Evolutionary conservation across 2,113 vertebrate species (phyloP), one percentile per base, ranked within the genome.

Genomic region (Epinephelus lanceolatus): DNA sequence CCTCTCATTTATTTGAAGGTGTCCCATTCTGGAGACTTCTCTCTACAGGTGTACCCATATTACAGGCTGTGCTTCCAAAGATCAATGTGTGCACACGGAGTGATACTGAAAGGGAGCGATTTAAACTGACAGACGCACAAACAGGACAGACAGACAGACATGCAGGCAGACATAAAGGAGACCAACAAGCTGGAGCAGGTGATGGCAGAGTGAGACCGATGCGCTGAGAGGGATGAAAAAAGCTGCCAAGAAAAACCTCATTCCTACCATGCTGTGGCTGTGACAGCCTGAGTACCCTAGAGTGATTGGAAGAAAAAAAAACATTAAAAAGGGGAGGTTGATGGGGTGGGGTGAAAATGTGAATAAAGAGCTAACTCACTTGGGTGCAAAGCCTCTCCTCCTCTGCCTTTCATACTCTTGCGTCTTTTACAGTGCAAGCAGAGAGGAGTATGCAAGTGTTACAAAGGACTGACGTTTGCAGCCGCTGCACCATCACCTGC

Each of bases 161-260:
- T 37, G 25, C 21, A 47, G 30, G 14, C 67, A 61, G 42, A 68
- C 53, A 45, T 61, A 42, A 52, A 56, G 55, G 75, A 33, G 33
- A 23, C 47, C 76, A 66, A 78, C 62, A 81, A 69, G 75, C 55
- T 71, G 72, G 45, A 83, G 63, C 61, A 83, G 72, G 76, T 81
- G 65, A 70, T 23, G 83, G 69, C 53, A 59, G 84, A 19, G 14
- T 61, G 85, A 84, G 73, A 84, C 23, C 1, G 25, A 83, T 66
- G 19, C 78, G 78, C 60, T 87, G 85, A 92, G 49, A 90, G 86
- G 77, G 53, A 90, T 57, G 61, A 84, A 37, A 76, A 40, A 85
- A 57, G 67, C 74, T 85, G 88, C 91, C 88, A 90, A 91, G 81
- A 92, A 93, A 89, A 92, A 88, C 70, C 63, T 88, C 25, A 80